These are phyloP conservation scores for Simalia tracyae DNA, from an alignment of 2,797 vertebrate species.

Conservation along the genomic window DNA sequence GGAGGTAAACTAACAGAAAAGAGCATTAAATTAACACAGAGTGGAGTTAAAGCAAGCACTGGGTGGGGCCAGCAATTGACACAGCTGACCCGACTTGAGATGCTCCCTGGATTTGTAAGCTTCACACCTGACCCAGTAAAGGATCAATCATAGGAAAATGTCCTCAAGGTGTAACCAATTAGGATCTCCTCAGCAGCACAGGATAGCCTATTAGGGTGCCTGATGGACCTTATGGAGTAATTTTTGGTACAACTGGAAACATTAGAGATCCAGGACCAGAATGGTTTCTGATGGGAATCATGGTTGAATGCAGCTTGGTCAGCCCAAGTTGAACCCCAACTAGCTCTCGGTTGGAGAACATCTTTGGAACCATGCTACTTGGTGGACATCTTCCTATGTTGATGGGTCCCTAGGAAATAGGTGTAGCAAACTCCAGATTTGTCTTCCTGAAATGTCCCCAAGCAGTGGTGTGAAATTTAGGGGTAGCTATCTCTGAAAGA, in stretches of 20 bases:
- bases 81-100: neutral
- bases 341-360: neutral
- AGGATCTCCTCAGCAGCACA: neutral
- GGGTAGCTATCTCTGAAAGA: neutral
- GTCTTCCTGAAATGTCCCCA: neutral
- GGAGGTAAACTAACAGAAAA: neutral
- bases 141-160: neutral
- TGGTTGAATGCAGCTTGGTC: neutral
- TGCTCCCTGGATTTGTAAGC: neutral
- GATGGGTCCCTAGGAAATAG: neutral
- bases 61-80: neutral
- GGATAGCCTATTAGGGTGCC: too few species aligned
- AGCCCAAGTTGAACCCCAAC: neutral
- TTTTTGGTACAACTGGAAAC: neutral
- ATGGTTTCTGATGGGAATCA: neutral
- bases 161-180: neutral
- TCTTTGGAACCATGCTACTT: neutral
- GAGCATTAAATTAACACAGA: neutral
- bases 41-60: neutral
- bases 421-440: neutral
- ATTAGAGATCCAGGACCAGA: neutral
- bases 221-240: neutral
- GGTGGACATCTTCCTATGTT: neutral
- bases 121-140: neutral
- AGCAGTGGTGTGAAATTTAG: neutral